phyloP scores from a whole-genome alignment of 2,113 vertebrate species.

The Prionailurus viverrinus region DNA sequence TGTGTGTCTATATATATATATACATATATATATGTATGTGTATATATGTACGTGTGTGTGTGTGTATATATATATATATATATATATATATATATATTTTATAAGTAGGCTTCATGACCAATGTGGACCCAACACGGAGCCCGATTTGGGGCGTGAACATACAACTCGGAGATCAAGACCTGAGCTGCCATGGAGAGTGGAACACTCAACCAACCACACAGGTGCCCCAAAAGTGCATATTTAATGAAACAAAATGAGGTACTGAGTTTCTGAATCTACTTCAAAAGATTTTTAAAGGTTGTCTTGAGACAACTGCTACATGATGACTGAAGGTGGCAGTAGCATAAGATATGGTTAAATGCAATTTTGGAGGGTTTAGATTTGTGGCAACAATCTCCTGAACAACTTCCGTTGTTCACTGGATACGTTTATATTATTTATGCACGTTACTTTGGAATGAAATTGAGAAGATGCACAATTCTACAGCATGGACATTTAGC shows the following conservation, averaged over 20 bases:
- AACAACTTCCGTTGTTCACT: neutral
- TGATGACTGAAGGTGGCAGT: neutral
- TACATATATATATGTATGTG: no score
- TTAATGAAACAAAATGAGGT: neutral
- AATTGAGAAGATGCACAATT: conserved; percentile 33
- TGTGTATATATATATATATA: no score
- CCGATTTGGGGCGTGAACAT: no score
- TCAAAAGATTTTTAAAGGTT: neutral
- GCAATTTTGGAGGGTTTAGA: neutral
- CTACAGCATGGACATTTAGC: conserved; percentile 31
- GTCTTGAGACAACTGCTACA: neutral
- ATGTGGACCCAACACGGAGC: no score
- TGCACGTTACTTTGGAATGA: neutral
- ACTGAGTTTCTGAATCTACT: neutral
- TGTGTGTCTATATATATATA: neutral
- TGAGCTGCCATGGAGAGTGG: no score
- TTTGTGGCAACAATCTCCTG: neutral
- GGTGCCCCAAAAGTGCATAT: neutral
- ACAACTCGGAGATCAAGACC: no score
- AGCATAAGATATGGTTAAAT: neutral
- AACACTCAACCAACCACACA: no score
- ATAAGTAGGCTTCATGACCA: no score
- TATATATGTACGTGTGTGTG: no score
- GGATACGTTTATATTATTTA: neutral
- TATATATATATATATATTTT: no score